Base-by-base conservation (phyloP, 2,888 invertebrate species). In the Luperina testacea region DNA sequence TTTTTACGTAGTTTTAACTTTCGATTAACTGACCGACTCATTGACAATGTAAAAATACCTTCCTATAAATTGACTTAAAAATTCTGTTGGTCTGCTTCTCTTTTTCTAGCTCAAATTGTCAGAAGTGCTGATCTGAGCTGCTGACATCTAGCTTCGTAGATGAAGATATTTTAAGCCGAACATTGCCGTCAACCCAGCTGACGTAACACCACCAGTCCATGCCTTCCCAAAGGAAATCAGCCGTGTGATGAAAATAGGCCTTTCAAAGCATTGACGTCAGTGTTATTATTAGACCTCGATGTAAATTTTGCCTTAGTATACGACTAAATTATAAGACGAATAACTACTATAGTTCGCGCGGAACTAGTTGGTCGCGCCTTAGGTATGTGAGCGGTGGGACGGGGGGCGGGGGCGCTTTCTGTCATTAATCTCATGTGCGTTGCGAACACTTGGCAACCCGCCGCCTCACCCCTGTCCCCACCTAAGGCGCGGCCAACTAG, bases 201-300 rank as follows among this genome's bases (percentile, higher is more conserved):
- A 59, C 42, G 61, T 38, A 61, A 63, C 32, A 61, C 24, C 63
- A 63, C n/a, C 24, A 45, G 17, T 27, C 53, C n/a, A 7, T 17
- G 27, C 17, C 24, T 13, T 72, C 86, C 83, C 86, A 5, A 61
- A 74, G 83, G 83, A 83, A 82, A 83, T 83, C 86, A 82, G 51
- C 53, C 53, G 24, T 59, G 67, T 74, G 73, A 71, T 71, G 20
- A 59, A 71, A 73, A 68, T 45, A 42, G n/a, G 53, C 78, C 65
- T 38, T 15, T 6, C 24, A 51, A 27, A 45, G 59, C 27, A 38
- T 38, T 79, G 70, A 71, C 84, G 59, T 67, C 53, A 61, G 4
- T 24, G 51, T 15, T 24, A 45, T 67, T 42, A 59, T 67, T 53
- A 57, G 53, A 6, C n/a, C 5, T 53, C 42, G 20, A 13, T 57